Evolutionary conservation across 1,140 invertebrate genomes (phyloP), one percentile per base, ranked within the genome.

Genomic region (Pseudomyrmex dendroicus): DNA sequence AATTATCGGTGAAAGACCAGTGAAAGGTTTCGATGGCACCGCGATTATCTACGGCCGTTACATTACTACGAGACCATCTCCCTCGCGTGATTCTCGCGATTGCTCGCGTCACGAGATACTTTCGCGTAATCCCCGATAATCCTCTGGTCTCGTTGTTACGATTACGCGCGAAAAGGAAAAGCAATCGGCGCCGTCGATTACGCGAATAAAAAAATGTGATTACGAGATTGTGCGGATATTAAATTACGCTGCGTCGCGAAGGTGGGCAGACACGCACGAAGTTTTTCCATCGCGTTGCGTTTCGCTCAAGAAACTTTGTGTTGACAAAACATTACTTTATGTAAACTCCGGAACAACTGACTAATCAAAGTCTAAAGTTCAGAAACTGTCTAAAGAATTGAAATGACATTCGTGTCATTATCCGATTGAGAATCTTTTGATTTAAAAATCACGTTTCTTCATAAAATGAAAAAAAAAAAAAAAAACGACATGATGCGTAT

Each of bases 1-100:
- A 74, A 89, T 91, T 85, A 82, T 64, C 76, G 85, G 62, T 86
- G 89, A 90, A 84, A 88, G 82, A 35, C 35, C 73, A 72, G 85
- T 86, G 86, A 90, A 90, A 90, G 87, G 83, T 86, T 22, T 67
- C 50, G 52, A 57, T 17, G 56, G 57, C 56, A 76, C 56, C n/a
- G 35, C 54, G 46, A 72, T 80, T 80, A 80, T 72, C 54, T 50
- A 80, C 54, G 54, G 44, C 74, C 59, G 82, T 82, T 82, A 48
- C 66, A 50, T 84, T 62, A 35, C 10, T 22, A 52, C 48, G 20
- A 25, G 74, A 80, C 82, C 64, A 84, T 44, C 12, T 52, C 35
- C 13, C 52, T 84, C 35, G 57, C 67, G 35, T 84, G 68, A 35
- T 82, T 57, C 35, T 7, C 5, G 35, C 54, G 35, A 48, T 25